phyloP scores from a whole-genome alignment of 2,113 vertebrate species.

The Gadus macrocephalus region DNA sequence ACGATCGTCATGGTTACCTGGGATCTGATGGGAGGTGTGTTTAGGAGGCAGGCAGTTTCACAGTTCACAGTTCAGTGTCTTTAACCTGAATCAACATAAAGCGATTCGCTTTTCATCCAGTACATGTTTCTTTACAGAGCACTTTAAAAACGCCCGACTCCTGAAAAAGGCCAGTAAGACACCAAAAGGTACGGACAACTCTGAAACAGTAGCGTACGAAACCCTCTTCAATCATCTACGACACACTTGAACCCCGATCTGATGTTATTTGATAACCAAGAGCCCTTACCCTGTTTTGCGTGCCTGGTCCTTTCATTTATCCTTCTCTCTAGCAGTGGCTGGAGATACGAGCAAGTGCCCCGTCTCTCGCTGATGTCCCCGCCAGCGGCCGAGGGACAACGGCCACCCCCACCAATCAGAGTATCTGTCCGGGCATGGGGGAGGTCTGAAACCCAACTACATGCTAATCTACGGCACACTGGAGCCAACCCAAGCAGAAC shows the following conservation, averaged over 20 bases:
- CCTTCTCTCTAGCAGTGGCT: constrained; percentile 55
- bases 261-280: neutral
- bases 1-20: constrained; percentile 72
- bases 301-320: constrained; percentile 66
- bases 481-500: constrained; percentile 61
- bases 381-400: constrained; percentile 43
- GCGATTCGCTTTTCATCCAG: neutral
- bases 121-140: neutral
- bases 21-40: constrained; percentile 63
- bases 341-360: constrained; percentile 59
- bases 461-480: constrained; percentile 51
- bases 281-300: constrained; percentile 75
- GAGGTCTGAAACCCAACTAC: constrained; percentile 74
- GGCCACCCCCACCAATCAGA: constrained; percentile 74
- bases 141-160: no score
- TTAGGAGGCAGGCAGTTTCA: neutral
- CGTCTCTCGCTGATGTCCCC: constrained; percentile 61
- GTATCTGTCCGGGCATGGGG: constrained; percentile 33
- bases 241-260: no score
- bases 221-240: no score
- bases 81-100: neutral
- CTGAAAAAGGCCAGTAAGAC: no score
- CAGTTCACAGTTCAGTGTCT: neutral
- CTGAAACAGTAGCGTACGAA: no score
- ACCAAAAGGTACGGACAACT: no score